Base-by-base conservation (phyloP, 2,113 vertebrate species). In the Reinhardtius hippoglossoides region DNA sequence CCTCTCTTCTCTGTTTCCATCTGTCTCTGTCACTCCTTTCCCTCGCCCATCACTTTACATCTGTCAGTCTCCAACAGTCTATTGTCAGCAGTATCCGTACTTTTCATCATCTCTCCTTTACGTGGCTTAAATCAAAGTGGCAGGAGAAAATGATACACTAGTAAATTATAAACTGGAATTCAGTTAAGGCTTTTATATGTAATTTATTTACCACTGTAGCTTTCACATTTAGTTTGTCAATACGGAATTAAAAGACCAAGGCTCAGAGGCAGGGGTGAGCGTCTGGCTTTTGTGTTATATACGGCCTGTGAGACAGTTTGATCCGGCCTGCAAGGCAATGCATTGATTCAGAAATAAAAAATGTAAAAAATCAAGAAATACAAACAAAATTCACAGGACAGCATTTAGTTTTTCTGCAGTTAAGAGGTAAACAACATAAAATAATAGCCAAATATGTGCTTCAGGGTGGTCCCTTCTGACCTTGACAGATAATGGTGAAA, bases 21-120 rank as follows among this genome's bases (percentile, higher is more conserved):
- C 84, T 71, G 67, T 86, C 80, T 76, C 78, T 80, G 85, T 84
- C 85, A 81, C 78, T 81, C 56, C 57, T 69, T 66, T 74, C 74
- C 84, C 61, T 67, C 78, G 76, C 60, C 61, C 61, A 56, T 88
- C 77, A 24, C 66, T 78, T 85, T 73, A 75, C 67, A 82, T 86
- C 82, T 85, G 82, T 87, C 83, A 78, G 73, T 48, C 42, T 56
- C 52, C n/a, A 44, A 52, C 73, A 48, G 78, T 60, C 89, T 89
- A 86, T 88, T 87, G 78, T 89, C 83, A 88, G 86, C 76, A 61
- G 1, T 63, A 81, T 20, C 27, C 46, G 21, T 50, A 55, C 54
- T 83, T 86, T 78, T 83, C 71, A 83, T 83, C 62, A 75, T 67
- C 50, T 74, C 59, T 59, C 20, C 67, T 21, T 63, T 44, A 15